Conservation (phyloP, 2,113 vertebrate species). For the Ciconia maguari region DNA sequence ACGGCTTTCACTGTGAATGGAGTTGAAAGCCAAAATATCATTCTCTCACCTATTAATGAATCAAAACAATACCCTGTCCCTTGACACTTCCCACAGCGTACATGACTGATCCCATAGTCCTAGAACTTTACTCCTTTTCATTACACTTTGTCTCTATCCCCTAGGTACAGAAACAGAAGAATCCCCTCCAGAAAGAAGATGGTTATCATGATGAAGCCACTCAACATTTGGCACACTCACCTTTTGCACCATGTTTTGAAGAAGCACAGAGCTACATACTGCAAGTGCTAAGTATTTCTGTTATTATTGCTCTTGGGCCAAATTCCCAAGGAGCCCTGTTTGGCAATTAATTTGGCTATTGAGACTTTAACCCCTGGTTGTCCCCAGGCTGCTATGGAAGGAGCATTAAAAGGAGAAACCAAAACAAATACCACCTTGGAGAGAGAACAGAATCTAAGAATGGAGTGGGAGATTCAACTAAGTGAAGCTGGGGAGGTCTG, state of each 20-base stretch:
- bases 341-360: background rate
- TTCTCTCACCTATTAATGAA: background rate
- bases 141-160: background rate
- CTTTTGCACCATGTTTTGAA: background rate
- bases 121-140: background rate
- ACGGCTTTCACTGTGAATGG: background rate
- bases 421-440: slow-evolving; percentile 17
- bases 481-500: background rate
- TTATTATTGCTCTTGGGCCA: background rate
- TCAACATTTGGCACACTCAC: background rate
- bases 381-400: background rate
- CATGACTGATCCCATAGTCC: background rate
- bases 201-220: background rate
- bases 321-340: background rate
- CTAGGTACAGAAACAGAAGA: background rate
- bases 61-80: background rate
- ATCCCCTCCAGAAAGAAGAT: background rate
- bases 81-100: background rate
- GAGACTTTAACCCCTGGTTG: background rate
- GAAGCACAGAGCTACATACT: background rate
- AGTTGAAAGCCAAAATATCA: background rate
- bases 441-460: background rate
- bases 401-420: slow-evolving; percentile 14
- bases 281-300: background rate
- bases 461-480: background rate